A percentile compares a stretch with the other conserved stretches of the same genome.
Evolutionary conservation across 2,113 vertebrate species (phyloP).

Genomic region (Chlamydotis undulata): DNA sequence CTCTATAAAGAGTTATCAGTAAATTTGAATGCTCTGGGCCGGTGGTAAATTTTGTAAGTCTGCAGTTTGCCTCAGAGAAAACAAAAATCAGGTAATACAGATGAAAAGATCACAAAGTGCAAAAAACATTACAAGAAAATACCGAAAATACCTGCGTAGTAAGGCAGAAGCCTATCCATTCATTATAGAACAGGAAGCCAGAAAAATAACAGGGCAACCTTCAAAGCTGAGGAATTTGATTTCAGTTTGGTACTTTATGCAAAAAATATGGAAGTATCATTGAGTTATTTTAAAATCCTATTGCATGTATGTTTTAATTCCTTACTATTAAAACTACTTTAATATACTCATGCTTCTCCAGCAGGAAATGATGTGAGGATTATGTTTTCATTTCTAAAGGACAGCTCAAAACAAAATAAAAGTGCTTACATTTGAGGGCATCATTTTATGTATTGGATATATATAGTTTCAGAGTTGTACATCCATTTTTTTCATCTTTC

Average conservation of each 20-base stretch:
- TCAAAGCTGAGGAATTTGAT: not conserved
- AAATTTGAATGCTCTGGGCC: not conserved
- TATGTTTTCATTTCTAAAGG: not conserved
- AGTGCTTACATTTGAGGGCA: not conserved
- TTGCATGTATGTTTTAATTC: not conserved
- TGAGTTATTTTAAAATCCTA: not conserved
- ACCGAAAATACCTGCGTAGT: not conserved
- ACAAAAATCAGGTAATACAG: not conserved
- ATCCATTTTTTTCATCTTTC: not conserved
- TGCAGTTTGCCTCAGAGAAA: not conserved
- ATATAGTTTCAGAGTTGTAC: not conserved
- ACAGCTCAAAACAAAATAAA: not conserved
- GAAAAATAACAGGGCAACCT: not conserved
- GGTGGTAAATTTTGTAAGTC: not conserved
- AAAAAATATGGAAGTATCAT: not conserved
- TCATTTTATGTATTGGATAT: not conserved
- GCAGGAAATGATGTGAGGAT: not conserved
- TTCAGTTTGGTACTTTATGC: not conserved
- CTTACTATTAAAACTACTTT: not conserved
- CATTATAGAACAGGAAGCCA: not conserved
- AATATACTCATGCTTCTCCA: not conserved
- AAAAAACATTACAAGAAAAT: not conserved
- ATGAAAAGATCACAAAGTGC: not conserved
- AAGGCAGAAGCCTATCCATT: not conserved
- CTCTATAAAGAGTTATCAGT: not conserved